Evolutionary conservation across 1,140 invertebrate genomes (phyloP).

Genomic region (Caenorhabditis inopinata): DNA sequence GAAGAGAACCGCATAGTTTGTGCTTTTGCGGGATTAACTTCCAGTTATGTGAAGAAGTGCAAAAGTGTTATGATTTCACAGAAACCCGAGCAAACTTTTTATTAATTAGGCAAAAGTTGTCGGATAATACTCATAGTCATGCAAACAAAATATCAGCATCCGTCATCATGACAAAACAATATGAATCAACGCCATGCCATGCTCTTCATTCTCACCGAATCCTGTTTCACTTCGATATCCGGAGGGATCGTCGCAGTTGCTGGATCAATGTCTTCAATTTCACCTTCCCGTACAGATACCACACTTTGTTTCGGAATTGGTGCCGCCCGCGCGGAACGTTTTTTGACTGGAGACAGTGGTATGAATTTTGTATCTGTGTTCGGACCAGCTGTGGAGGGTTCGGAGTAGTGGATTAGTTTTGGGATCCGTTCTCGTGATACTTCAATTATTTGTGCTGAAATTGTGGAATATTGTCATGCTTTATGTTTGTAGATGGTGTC

Average conservation of each 20-base stretch:
- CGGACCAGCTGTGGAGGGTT: neutral
- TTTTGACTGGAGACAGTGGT: neutral
- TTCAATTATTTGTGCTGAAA: constrained; percentile 13
- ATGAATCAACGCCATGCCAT: neutral
- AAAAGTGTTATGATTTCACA: too few species aligned
- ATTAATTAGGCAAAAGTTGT: too few species aligned
- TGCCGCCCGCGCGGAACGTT: neutral
- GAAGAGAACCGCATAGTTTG: too few species aligned
- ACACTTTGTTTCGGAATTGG: neutral
- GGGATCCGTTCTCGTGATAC: neutral
- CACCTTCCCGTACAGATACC: neutral
- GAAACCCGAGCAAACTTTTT: too few species aligned
- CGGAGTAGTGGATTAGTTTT: neutral
- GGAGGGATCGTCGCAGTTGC: neutral
- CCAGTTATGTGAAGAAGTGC: too few species aligned
- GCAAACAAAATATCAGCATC: neutral
- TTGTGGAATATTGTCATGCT: too few species aligned
- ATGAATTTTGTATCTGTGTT: neutral
- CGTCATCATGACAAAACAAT: too few species aligned
- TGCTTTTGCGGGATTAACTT: too few species aligned
- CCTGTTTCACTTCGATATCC: neutral
- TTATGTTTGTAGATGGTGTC: too few species aligned
- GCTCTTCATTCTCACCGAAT: neutral
- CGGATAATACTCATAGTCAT: too few species aligned
- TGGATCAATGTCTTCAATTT: neutral